Evolutionary conservation across 2,797 vertebrate genomes (phyloP), one percentile per base, ranked within the genome.

Genomic region (Fratercula arctica): DNA sequence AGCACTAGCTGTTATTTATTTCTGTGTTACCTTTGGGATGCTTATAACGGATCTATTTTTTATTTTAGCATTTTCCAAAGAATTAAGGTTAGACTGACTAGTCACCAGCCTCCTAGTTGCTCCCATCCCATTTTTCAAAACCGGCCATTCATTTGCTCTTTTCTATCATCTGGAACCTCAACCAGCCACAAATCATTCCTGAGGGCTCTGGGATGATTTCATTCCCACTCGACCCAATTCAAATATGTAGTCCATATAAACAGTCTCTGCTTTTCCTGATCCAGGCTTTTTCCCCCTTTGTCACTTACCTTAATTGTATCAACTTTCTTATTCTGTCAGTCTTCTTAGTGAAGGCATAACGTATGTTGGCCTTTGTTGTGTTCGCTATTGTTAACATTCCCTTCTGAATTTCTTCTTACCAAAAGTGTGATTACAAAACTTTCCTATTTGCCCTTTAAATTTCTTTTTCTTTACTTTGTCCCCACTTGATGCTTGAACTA

Each of bases 291-390:
- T 9, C 14, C 3, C 9, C 9, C 13, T 79, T 82, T 57, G 6
- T 19, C 15, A 6, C 6, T 35, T 6, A 5, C 51, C 13, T 63
- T 50, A 63, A 33, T 48, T 70, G 12, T 43, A 18, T 23, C 23
- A 37, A 3, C 11, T 35, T 87, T 81, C 45, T 54, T 23, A 41
- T 3, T 20, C 25, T 72, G 17, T 18, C 17, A 54, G 10, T 59
- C 51, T 69, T 89, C 29, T 28, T 75, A 39, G 29, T 3, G 6
- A 84, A 76, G 26, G 5, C 6, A n/a, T 18, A 19, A 4, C 0
- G 20, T 41, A 54, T 1, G 0, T 6, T 41, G 10, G 4, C 4
- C 19, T 59, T 70, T 2, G 1, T 39, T 59, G 13, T 37, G 10
- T 59, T 89, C 28, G 26, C 7, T 64, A 5, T 21, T 51, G 4